phyloP scores from a whole-genome alignment of 2,888 invertebrate species.

The Polyploca ridens region DNA sequence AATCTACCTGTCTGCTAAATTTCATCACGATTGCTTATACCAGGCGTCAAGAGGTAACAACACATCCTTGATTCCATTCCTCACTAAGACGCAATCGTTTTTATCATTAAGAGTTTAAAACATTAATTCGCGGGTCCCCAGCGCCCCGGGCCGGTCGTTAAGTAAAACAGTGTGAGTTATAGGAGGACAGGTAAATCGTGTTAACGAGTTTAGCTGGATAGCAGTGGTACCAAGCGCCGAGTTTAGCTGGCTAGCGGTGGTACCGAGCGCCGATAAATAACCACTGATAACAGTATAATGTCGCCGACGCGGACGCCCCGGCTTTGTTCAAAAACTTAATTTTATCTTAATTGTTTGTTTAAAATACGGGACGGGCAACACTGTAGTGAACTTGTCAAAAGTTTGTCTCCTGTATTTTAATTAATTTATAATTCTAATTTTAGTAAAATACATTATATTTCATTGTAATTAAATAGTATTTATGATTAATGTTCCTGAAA shows the following conservation, averaged over 20 bases:
- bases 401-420: too few species aligned
- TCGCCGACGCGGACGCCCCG: constrained; percentile 33
- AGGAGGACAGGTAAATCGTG: constrained; percentile 66
- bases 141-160: constrained; percentile 58
- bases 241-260: constrained; percentile 34
- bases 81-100: not conserved
- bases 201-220: constrained; percentile 62
- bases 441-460: too few species aligned
- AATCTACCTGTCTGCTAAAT: too few species aligned
- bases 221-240: not conserved
- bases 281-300: constrained; percentile 57
- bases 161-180: constrained; percentile 66
- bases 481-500: too few species aligned
- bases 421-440: too few species aligned
- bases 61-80: not conserved
- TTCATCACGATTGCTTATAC: too few species aligned
- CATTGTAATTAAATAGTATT: too few species aligned
- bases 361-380: too few species aligned
- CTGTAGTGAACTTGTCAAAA: too few species aligned
- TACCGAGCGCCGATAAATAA: constrained; percentile 54
- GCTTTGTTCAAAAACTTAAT: too few species aligned
- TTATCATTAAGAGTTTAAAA: constrained; percentile 21
- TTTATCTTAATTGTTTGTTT: too few species aligned
- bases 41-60: too few species aligned
- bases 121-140: constrained; percentile 59